Percentiles rank a stretch among this genome's conserved stretches.
Evolutionary conservation across 2,113 vertebrate genomes (phyloP).

Genomic region (Danio rerio): DNA sequence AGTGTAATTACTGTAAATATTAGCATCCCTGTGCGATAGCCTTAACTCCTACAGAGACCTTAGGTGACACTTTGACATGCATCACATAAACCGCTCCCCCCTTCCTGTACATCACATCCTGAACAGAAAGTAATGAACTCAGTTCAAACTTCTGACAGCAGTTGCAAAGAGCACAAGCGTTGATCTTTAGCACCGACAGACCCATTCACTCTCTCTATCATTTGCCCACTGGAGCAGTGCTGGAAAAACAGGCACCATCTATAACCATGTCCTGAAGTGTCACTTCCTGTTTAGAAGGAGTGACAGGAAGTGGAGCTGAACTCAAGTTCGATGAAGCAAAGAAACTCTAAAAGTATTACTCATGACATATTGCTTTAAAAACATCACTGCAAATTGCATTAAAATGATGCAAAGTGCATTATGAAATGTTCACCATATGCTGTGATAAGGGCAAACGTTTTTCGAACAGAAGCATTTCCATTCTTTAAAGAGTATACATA

Average conservation of each 20-base stretch:
- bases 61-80: not conserved
- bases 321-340: not conserved
- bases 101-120: not conserved
- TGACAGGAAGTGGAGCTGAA: slow-evolving; percentile 43
- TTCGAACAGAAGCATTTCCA: slow-evolving; percentile 68
- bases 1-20: not conserved
- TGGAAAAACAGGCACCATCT: slow-evolving; percentile 12
- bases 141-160: slow-evolving; percentile 1
- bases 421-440: slow-evolving; percentile 72
- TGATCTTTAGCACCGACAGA: slow-evolving; percentile 35
- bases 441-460: slow-evolving; percentile 57
- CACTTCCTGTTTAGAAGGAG: slow-evolving; percentile 45
- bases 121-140: slow-evolving; percentile 21
- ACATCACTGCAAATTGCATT: slow-evolving; percentile 12
- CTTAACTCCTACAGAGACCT: not conserved
- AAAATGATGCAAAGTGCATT: not conserved
- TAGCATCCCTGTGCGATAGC: not conserved
- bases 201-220: slow-evolving; percentile 26
- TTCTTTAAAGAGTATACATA: slow-evolving; percentile 74
- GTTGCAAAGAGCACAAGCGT: not conserved
- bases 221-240: slow-evolving; percentile 30
- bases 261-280: slow-evolving; percentile 29
- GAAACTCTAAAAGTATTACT: not conserved
- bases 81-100: not conserved
- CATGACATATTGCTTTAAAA: slow-evolving; percentile 8